Base-by-base conservation (phyloP, 2,797 vertebrate species). In the Cuculus canorus region DNA sequence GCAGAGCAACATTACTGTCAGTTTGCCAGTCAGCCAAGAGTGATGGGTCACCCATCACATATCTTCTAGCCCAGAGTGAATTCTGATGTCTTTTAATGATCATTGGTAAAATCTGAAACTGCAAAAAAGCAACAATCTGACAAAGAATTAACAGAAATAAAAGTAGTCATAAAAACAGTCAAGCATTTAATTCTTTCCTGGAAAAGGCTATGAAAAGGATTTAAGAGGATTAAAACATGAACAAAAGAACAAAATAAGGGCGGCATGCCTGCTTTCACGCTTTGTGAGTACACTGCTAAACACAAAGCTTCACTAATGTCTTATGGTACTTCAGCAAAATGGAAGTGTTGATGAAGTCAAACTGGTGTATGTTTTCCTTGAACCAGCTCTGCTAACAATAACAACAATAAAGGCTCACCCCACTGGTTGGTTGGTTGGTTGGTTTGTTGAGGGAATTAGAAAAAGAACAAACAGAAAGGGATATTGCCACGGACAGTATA, bases 171-270 rank as follows among this genome's bases (percentile, higher is more conserved):
- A 54, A 78, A 72, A 90, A 66, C 10, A 84, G 28, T 25, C n/a
- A 80, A 73, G 18, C 21, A 45, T 54, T 84, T 84, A 52, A 84
- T 72, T 86, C 43, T 86, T 82, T n/a, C 41, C 56, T 69, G 8
- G 27, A 60, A 85, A 86, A 52, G 6, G 72, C 16, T 57, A n/a
- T 7, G 43, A 86, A 81, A 87, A 66, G 27, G 39, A 85, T 90
- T 94, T 88, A 5, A 88, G 88, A 82, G 45, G 32, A 92, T 78
- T 90, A 91, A 89, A 95, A 82, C 47, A 69, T 11, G 61, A 88
- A 50, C 48, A 90, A 87, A 91, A 43, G 53, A 78, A 75, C 41
- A 88, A 89, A 96, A 22, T 52, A 82, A 88, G n/a, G 47, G 37
- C 68, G 92, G 35, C 0, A 0, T 75, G 72, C 56, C 70, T 80